Base-by-base conservation (phyloP, 2,113 vertebrate species). In the Copsychus sechellarum region DNA sequence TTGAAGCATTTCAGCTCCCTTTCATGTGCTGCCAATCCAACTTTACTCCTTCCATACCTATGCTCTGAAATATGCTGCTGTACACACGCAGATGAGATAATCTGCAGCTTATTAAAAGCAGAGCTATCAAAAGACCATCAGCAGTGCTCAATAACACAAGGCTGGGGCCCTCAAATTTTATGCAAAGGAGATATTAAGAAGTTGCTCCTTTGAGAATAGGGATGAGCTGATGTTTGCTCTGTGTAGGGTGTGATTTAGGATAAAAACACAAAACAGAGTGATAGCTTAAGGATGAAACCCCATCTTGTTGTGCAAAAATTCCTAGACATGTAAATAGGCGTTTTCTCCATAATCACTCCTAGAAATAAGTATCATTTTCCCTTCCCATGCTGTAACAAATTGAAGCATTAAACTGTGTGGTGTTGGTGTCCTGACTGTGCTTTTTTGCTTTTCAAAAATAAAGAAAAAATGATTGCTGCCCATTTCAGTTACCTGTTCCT, bases 21-120 rank as follows among this genome's bases (percentile, higher is more conserved):
- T 97, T 97, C 69, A 96, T 97, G 94, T 92, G 86, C 88, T 96
- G 96, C 96, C 96, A 97, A 54, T 29, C 29, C 88, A 92, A 50
- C 92, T 88, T 90, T 34, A 33, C 60, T 92, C 72, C 73, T 92
- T 90, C 95, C 92, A 74, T 91, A 88, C 82, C 90, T 90, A 7
- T 65, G 86, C 62, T 88, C 95, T 84, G 61, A 95, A 94, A 83
- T 95, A 90, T 78, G 92, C 93, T 81, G 64, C 20, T 45, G 43
- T 83, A 70, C 85, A 92, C 85, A 93, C 5, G 31, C 45, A 80
- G 91, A 95, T 88, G 82, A 96, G 95, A 97, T 90, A 94, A 79
- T 23, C 45, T 4, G 8, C 71, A 47, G 11, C 60, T 95, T 58
- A 95, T 93, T 94, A 96, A 94, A 94, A 60, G 43, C 20, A 25